Base-by-base conservation (phyloP, 2,113 vertebrate species). In the Megaleporinus macrocephalus region DNA sequence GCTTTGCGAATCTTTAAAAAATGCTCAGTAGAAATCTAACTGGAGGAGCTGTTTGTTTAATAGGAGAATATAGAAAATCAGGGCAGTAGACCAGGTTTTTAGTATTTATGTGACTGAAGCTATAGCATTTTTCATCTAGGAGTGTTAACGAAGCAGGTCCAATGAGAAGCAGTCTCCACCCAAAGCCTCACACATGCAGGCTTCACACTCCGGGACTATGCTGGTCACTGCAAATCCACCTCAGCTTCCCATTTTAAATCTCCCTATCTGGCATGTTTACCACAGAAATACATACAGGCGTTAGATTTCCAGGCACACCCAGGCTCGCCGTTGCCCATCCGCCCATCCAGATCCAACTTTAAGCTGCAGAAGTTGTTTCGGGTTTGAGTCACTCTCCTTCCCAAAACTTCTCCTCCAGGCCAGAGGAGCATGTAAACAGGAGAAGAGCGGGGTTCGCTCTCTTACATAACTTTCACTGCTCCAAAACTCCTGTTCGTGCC, bases 401-500 rank as follows among this genome's bases (percentile, higher is more conserved):
- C 72, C 20, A 53, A 26, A 36, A 66, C 18, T 62, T 53, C 47
- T 81, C 70, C 44, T 73, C 44, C 41, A 61, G 73, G n/a, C 79
- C 80, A 57, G 70, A 78, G 78, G 68, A 76, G 73, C 84, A 78
- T 84, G 65, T 78, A 80, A 82, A 82, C 84, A 82, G 72, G n/a
- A 55, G 47, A 68, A 49, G 13, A 53, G 49, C 71, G 63, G 57
- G 73, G 36, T 59, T 59, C 22, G 1, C 55, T 20, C 33, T 71
- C 62, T 89, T 89, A 83, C 80, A 57, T 87, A 87, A 89, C 83
- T 7, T 41, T 11, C 11, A 9, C 20, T 33, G 61, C 76, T 82
- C 73, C 61, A 62, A 62, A 62, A 36, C 78, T 47, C 61, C 55
- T 61, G 44, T 76, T 59, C 68, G 70, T 70, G 27, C 71, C 61